Percentiles rank a stretch among this genome's conserved stretches.
Conservation (phyloP, 92 coral and sea anemone species). For the Umimayanthus kanabou region DNA sequence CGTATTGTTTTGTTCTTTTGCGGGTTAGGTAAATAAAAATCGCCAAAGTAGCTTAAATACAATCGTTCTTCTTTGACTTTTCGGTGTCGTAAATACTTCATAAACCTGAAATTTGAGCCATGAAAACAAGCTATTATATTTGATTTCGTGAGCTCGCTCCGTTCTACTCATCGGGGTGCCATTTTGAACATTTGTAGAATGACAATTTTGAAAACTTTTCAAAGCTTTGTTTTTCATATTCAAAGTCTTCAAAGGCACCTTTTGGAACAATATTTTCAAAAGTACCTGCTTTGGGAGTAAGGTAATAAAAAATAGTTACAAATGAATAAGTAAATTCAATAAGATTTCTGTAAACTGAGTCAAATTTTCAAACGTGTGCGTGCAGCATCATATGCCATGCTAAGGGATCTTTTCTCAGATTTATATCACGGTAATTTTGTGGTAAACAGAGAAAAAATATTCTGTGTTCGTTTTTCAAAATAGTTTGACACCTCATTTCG, state of each 20-base stretch:
- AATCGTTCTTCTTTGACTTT: not conserved
- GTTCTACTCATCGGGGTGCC: slow-evolving; percentile 33
- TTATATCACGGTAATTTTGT: not conserved
- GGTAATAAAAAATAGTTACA: not conserved
- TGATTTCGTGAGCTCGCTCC: slow-evolving; percentile 11
- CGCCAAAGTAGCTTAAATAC: not conserved
- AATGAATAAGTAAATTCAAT: not conserved
- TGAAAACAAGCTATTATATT: not conserved
- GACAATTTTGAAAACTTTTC: slow-evolving; percentile 2
- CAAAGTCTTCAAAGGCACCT: not conserved
- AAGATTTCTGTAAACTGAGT: not conserved
- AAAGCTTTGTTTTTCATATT: slow-evolving; percentile 16
- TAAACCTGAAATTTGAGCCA: not conserved
- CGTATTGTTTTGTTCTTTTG: slow-evolving; percentile 1
- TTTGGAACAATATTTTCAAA: slow-evolving; percentile 7
- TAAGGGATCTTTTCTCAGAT: not conserved
- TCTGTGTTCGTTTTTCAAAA: not conserved
- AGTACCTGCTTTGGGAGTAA: not conserved
- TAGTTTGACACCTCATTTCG: not conserved
- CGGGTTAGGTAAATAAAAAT: not conserved
- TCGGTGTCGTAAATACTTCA: not conserved
- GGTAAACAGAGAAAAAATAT: not conserved
- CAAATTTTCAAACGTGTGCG: not conserved
- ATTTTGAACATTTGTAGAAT: slow-evolving; percentile 24
- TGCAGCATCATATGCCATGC: not conserved